Conservation (phyloP, 2,113 vertebrate species). For the Neogobius melanostomus region DNA sequence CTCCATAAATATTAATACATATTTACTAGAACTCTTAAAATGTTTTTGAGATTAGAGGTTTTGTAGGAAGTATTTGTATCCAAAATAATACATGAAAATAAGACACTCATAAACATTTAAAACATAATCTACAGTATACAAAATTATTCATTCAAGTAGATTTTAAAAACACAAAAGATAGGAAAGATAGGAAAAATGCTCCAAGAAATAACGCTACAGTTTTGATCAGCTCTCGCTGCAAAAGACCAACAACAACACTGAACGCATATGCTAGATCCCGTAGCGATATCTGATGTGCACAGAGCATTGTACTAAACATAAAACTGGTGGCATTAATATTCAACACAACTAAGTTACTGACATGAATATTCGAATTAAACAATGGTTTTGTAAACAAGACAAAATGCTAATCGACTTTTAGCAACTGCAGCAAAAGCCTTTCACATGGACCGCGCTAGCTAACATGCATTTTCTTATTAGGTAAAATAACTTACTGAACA, state of each 20-base stretch:
- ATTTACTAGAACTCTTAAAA: no score
- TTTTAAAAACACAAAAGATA: not conserved
- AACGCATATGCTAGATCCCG: slow-evolving; percentile 13
- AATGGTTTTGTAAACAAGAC: slow-evolving; percentile 28
- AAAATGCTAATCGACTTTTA: slow-evolving; percentile 6
- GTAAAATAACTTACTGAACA: slow-evolving; percentile 49
- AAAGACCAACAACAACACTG: slow-evolving; percentile 22
- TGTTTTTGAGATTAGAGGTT: no score
- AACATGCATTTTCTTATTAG: slow-evolving; percentile 28
- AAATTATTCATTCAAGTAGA: not conserved
- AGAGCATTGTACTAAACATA: not conserved
- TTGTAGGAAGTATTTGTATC: no score
- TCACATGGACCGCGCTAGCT: slow-evolving; percentile 57
- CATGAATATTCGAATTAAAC: not conserved
- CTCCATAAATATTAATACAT: no score
- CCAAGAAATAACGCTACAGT: not conserved
- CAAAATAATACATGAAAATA: no score
- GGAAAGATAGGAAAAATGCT: not conserved
- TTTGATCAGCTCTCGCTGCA: not conserved
- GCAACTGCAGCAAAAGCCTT: not conserved
- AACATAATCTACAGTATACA: no score
- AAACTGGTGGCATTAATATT: no score
- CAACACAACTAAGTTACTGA: not conserved
- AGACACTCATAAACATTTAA: no score
- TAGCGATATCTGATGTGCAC: not conserved